Percentiles rank a stretch among this genome's conserved stretches.
phyloP scores from a whole-genome alignment of 2,797 vertebrate species.

The Microctenopoma steveboyesi region DNA sequence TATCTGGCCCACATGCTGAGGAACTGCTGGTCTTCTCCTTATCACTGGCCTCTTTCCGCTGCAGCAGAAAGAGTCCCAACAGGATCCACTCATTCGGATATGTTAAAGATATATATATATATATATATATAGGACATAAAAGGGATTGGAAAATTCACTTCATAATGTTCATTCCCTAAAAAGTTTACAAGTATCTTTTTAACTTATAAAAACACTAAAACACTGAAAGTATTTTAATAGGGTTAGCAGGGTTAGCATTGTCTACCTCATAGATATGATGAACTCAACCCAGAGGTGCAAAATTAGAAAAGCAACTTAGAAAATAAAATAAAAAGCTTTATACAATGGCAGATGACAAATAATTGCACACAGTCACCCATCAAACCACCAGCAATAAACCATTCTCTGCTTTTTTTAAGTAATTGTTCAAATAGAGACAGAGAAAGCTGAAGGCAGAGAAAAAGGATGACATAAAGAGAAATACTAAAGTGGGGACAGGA shows the following conservation, averaged over 20 bases:
- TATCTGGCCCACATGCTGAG: slow-evolving; percentile 51
- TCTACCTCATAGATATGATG: neutral
- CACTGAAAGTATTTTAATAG: neutral
- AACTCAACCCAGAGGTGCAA: neutral
- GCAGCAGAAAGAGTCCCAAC: slow-evolving; percentile 58
- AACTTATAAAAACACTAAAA: neutral
- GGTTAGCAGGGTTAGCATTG: neutral
- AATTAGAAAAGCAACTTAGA: neutral
- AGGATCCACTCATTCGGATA: slow-evolving; percentile 40
- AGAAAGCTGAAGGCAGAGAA: slow-evolving; percentile 6
- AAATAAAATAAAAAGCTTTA: neutral
- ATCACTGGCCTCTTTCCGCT: slow-evolving; percentile 79
- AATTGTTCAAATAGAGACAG: slow-evolving; percentile 14
- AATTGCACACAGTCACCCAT: slow-evolving; percentile 16
- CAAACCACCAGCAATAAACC: slow-evolving; percentile 18
- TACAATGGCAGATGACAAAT: slow-evolving; percentile 13
- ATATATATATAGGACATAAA: slow-evolving; percentile 23
- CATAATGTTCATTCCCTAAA: neutral
- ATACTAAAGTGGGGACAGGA: slow-evolving; percentile 31
- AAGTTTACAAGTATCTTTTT: neutral
- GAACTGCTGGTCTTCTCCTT: slow-evolving; percentile 68
- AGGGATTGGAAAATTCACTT: neutral
- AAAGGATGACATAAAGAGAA: slow-evolving; percentile 1
- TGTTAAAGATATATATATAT: slow-evolving; percentile 28
- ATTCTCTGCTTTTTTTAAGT: slow-evolving; percentile 2